Evolutionary conservation across 2,113 vertebrate species (phyloP).

Genomic region (Erinaceus europaeus): DNA sequence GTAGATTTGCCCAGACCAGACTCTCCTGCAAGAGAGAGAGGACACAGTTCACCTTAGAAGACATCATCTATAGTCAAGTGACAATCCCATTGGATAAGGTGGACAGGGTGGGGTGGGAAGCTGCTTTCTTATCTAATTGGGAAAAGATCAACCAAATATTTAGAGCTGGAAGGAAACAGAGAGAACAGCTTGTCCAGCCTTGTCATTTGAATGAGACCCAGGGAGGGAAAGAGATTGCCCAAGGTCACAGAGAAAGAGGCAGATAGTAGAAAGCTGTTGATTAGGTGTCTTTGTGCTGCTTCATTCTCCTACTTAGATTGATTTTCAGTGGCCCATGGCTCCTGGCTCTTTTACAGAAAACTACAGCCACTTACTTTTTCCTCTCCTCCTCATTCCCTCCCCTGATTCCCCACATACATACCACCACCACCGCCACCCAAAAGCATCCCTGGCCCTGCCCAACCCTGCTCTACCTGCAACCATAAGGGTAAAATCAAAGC

Average conservation of each 20-base stretch:
- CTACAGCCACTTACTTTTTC: not conserved
- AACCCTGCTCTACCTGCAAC: conserved; percentile 89
- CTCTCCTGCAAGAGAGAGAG: conserved; percentile 85
- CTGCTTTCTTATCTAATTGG: not conserved
- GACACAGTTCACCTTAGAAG: conserved; percentile 39
- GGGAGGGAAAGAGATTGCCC: conserved; percentile 7
- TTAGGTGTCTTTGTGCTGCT: not conserved
- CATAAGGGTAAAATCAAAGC: conserved; percentile 99
- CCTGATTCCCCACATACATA: not conserved
- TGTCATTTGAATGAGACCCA: not conserved
- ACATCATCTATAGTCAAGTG: not conserved
- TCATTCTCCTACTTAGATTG: no score
- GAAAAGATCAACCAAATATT: conserved; percentile 1
- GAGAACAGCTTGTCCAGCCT: not conserved
- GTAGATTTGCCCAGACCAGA: conserved; percentile 98
- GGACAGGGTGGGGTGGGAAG: not conserved
- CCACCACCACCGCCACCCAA: not conserved
- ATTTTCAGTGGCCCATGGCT: no score
- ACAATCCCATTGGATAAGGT: not conserved
- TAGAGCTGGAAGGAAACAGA: not conserved
- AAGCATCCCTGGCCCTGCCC: no score
- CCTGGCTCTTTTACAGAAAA: not conserved
- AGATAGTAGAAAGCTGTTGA: not conserved
- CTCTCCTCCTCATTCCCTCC: not conserved
- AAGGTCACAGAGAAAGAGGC: not conserved